These are phyloP conservation scores for Eleutherodactylus coqui DNA, from an alignment of 2,797 vertebrate genomes.

Conservation along the genomic window DNA sequence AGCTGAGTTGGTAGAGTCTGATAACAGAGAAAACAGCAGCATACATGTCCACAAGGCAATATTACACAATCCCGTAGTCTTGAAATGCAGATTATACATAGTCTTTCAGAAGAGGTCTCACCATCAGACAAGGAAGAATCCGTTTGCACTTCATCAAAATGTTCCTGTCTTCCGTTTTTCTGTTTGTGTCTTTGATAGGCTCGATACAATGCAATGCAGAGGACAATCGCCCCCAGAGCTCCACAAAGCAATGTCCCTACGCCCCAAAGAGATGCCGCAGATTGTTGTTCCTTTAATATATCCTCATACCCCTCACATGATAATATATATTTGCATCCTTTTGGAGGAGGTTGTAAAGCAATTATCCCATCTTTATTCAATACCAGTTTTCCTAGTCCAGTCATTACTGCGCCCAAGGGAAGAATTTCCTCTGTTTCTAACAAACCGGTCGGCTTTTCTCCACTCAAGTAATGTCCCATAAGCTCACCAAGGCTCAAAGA, in stretches of 20 bases:
- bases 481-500: constrained; percentile 78
- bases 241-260: constrained; percentile 71
- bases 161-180: constrained; percentile 69
- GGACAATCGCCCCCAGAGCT: constrained; percentile 67
- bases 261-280: constrained; percentile 74
- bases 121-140: constrained; percentile 45
- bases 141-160: constrained; percentile 71
- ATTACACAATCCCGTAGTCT: constrained; percentile 82
- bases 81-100: constrained; percentile 83
- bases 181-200: constrained; percentile 71
- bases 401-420: constrained; percentile 82
- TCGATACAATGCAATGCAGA: constrained; percentile 74
- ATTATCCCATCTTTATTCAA: constrained; percentile 78
- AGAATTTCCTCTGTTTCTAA: constrained; percentile 90
- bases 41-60: constrained; percentile 86
- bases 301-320: constrained; percentile 80
- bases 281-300: constrained; percentile 74
- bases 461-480: constrained; percentile 83
- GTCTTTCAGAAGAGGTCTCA: constrained; percentile 62
- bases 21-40: constrained; percentile 86
- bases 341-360: constrained; percentile 79
- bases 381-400: constrained; percentile 82
- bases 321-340: constrained; percentile 80
- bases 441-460: constrained; percentile 88
- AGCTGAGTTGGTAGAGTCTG: constrained; percentile 75